phyloP scores from a whole-genome alignment of 2,113 vertebrate species.

The Crotalus viridis region DNA sequence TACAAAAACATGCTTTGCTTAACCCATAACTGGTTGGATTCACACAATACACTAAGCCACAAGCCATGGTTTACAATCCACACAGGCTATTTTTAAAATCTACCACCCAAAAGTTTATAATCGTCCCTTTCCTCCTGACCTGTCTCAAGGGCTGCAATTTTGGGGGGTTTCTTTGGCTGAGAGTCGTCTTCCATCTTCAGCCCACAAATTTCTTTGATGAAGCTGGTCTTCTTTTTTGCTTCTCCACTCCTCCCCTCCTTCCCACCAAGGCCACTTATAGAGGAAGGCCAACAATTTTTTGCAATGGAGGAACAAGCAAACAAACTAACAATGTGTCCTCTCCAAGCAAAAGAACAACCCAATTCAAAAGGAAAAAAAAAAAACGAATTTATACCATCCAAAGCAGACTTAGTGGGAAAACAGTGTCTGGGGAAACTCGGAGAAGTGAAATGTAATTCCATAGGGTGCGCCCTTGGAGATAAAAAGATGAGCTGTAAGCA shows the following conservation, averaged over 20 bases:
- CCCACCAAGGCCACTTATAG: background rate
- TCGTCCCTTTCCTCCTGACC: slow-evolving; percentile 27
- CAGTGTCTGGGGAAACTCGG: too few relatives aligned
- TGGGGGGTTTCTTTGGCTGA: slow-evolving; percentile 11
- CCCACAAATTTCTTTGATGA: background rate
- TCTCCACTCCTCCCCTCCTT: background rate
- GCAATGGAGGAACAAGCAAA: background rate
- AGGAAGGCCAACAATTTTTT: background rate
- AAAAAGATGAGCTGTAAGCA: background rate
- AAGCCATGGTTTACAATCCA: background rate
- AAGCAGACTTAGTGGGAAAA: background rate
- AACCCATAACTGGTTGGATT: background rate
- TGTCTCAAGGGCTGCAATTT: slow-evolving; percentile 27
- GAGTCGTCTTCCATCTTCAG: slow-evolving; percentile 35
- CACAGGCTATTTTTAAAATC: background rate
- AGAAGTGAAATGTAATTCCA: background rate
- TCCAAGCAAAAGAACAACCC: background rate
- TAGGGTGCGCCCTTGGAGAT: background rate
- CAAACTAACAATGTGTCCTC: background rate
- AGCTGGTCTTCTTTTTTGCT: background rate
- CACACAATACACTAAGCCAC: background rate
- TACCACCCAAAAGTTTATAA: background rate
- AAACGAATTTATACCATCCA: background rate
- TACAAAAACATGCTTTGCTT: background rate
- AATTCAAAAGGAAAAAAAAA: background rate